Base-by-base conservation (phyloP, 1,140 invertebrate species). In the Drosophila ironensis region DNA sequence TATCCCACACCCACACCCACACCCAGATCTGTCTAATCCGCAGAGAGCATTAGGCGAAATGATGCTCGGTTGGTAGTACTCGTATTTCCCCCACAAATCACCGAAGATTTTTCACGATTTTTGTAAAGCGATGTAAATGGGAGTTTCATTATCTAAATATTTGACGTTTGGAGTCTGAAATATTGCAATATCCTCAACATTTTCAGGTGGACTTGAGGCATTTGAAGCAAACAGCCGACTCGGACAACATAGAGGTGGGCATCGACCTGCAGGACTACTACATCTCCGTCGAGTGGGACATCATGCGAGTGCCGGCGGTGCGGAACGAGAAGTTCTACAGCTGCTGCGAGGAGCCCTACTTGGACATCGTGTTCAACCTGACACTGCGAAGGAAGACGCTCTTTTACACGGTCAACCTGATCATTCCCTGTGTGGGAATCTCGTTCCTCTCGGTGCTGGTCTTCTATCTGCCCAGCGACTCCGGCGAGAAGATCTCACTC, bases 401-500 rank as follows among this genome's bases (percentile, higher is more conserved):
- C 16, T 99, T 99, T 92, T 99, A 99, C 92, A 98, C 98, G 14
- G 96, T 98, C 75, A 99, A 98, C 90, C 92, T 98, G 53, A 98
- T 98, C 78, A 97, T 98, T 77, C 97, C 97, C 17, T 98, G 97
- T 89, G 97, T 99, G 37, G 97, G 97, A 50, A 98, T 98, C 81
- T 98, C 98, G 22, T 99, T 99, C 91, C 93, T 99, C 14, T 99
- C 98, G 40, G 97, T 99, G 11, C 92, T 99, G 19, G 99, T 99
- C 52, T 99, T 99, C 92, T 99, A 99, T 91, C 91, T 99, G 72
- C 99, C 99, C 25, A 98, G 97, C 44, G 98, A 99, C 91, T 98
- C 97, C 30, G 98, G 98, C 47, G 98, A 99, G 91, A 99, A 99
- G 89, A 95, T 99, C 74, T 98, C 98, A 40, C 93, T 99, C 25